phyloP scores from a whole-genome alignment of 2,888 invertebrate species.

The Drosophila differens region DNA sequence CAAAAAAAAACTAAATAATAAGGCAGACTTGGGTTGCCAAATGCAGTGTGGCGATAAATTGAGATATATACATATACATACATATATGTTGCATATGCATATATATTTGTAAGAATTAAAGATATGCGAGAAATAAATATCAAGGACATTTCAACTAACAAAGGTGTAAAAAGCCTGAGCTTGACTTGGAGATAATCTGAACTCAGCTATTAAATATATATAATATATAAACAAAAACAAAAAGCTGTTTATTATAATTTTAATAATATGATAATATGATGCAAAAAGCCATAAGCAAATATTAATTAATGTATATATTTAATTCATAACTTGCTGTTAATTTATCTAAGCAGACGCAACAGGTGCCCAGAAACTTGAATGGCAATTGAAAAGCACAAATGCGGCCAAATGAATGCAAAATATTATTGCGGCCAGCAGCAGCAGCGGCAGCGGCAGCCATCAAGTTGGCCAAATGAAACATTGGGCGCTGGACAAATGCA shows the following conservation, averaged over 20 bases:
- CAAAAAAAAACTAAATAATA: conserved; percentile 7
- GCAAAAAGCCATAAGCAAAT: background rate
- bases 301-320: conserved; percentile 16
- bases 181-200: background rate
- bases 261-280: too few relatives aligned
- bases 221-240: background rate
- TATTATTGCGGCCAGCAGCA: conserved; percentile 34
- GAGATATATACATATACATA: background rate
- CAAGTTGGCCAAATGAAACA: conserved; percentile 39
- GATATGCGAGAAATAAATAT: background rate
- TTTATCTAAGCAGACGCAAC: conserved; percentile 42
- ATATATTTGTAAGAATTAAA: background rate
- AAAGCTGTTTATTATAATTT: background rate
- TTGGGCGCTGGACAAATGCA: conserved; percentile 52
- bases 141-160: background rate
- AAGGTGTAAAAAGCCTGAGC: background rate
- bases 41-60: conserved; percentile 13
- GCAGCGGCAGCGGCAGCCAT: conserved; percentile 11
- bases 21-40: conserved; percentile 20
- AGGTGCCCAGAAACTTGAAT: conserved; percentile 32
- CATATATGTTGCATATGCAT: background rate
- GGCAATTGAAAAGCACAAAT: conserved; percentile 19
- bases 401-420: conserved; percentile 13
- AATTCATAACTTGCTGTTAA: conserved; percentile 29
- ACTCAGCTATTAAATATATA: background rate